phyloP scores from a whole-genome alignment of 2,113 vertebrate species.

The Andinoacara biseriatus region DNA sequence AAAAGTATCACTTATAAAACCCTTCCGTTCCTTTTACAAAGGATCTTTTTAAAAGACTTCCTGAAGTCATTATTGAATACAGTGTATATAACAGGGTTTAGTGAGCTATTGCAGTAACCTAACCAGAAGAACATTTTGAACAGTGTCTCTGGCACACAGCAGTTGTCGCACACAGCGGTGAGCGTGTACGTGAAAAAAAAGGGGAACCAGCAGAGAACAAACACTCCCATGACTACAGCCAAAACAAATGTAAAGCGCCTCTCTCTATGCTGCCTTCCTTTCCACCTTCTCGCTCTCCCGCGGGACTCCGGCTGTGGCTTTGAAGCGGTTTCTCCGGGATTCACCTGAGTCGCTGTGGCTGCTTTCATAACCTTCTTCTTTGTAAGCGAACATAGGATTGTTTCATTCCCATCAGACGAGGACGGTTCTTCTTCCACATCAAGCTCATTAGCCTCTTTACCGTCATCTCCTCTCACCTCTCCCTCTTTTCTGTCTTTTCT shows the following conservation, averaged over 20 bases:
- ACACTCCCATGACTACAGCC: conserved; percentile 93
- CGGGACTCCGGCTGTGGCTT: conserved; percentile 75
- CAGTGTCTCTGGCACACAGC: conserved; percentile 83
- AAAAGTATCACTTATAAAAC: conserved; percentile 14
- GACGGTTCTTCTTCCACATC: conserved; percentile 69
- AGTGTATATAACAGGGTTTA: conserved; percentile 94
- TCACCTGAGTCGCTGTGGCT: conserved; percentile 81
- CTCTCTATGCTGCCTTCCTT: conserved; percentile 88
- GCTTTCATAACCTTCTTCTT: conserved; percentile 69
- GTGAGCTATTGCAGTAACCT: conserved; percentile 88
- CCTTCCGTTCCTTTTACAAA: conserved; percentile 76
- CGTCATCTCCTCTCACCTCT: not conserved
- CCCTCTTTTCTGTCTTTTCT: conserved; percentile 63
- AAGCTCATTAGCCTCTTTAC: conserved; percentile 36
- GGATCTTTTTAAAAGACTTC: conserved; percentile 92
- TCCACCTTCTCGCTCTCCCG: conserved; percentile 83
- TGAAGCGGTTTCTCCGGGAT: conserved; percentile 80
- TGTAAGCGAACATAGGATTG: conserved; percentile 57
- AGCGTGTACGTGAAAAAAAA: conserved; percentile 96
- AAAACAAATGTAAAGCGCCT: conserved; percentile 86
- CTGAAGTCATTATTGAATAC: conserved; percentile 94
- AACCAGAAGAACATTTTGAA: conserved; percentile 98
- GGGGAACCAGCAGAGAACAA: conserved; percentile 95
- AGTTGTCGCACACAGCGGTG: conserved; percentile 82
- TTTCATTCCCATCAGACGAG: conserved; percentile 71